Conservation (phyloP, 2,888 invertebrate genomes). For the Andrena praecox region DNA sequence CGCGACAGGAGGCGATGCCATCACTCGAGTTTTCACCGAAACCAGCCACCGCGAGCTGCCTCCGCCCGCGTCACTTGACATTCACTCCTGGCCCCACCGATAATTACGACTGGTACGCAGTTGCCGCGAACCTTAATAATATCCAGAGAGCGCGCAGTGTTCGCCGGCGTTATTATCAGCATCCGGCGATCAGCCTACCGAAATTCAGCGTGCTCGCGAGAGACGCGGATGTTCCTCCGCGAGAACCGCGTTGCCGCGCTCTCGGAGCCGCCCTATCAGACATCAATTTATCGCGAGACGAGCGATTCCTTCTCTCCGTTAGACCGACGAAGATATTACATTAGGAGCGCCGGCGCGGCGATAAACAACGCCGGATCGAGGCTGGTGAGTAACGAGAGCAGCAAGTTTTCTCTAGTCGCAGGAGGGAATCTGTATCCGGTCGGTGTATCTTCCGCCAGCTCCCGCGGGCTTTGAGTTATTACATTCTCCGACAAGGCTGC, state of each 20-base stretch:
- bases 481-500: slow-evolving; percentile 55
- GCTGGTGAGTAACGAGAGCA: slow-evolving; percentile 35
- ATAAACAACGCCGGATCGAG: slow-evolving; percentile 52
- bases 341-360: slow-evolving; percentile 32
- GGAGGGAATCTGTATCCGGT: slow-evolving; percentile 49
- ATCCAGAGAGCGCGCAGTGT: neutral
- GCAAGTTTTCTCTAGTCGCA: slow-evolving; percentile 12
- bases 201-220: neutral
- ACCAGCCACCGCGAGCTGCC: neutral
- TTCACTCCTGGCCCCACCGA: neutral
- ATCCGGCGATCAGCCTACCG: no score
- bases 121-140: neutral
- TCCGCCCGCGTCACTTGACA: neutral
- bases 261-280: neutral
- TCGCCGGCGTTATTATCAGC: neutral
- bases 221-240: neutral
- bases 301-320: slow-evolving; percentile 23
- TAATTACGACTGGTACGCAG: neutral
- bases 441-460: slow-evolving; percentile 42
- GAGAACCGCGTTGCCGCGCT: no score
- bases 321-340: slow-evolving; percentile 45
- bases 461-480: slow-evolving; percentile 72
- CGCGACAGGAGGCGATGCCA: neutral
- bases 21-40: neutral
- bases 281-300: slow-evolving; percentile 25